These are phyloP conservation scores for Sarcophaga bullata DNA, from an alignment of 1,140 invertebrate species.

Conservation along the genomic window DNA sequence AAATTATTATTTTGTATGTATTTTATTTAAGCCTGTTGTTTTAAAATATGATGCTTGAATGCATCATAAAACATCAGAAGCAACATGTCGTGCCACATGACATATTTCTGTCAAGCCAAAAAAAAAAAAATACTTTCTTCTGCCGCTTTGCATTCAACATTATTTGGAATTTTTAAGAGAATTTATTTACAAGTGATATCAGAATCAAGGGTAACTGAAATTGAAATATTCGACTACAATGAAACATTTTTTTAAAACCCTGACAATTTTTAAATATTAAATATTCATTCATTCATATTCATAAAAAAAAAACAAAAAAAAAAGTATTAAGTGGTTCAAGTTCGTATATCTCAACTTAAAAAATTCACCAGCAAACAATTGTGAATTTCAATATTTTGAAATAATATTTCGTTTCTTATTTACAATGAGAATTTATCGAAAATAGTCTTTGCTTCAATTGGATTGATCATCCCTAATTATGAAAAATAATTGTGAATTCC, in stretches of 20 bases:
- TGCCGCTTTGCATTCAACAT: neutral
- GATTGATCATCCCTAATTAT: too few species aligned
- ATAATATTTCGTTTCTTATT: too few species aligned
- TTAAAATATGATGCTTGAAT: conserved; percentile 7
- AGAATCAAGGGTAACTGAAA: neutral
- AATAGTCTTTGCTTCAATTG: too few species aligned
- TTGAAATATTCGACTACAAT: neutral
- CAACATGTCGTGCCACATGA: conserved; percentile 8
- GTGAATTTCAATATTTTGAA: too few species aligned
- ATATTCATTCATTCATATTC: too few species aligned
- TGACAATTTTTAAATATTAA: too few species aligned
- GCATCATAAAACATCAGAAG: neutral
- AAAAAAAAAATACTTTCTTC: neutral
- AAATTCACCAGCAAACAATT: too few species aligned
- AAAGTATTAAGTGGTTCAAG: too few species aligned
- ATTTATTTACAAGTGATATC: neutral
- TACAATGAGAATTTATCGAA: too few species aligned
- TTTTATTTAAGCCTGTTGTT: neutral
- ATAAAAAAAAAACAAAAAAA: too few species aligned
- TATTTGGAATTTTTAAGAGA: neutral
- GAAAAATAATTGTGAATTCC: too few species aligned
- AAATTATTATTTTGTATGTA: neutral
- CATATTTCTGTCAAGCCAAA: neutral
- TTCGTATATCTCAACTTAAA: too few species aligned
- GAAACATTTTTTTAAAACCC: neutral